These are phyloP conservation scores for Danio albolineatus DNA, from an alignment of 2,797 vertebrate genomes.

Conservation along the genomic window DNA sequence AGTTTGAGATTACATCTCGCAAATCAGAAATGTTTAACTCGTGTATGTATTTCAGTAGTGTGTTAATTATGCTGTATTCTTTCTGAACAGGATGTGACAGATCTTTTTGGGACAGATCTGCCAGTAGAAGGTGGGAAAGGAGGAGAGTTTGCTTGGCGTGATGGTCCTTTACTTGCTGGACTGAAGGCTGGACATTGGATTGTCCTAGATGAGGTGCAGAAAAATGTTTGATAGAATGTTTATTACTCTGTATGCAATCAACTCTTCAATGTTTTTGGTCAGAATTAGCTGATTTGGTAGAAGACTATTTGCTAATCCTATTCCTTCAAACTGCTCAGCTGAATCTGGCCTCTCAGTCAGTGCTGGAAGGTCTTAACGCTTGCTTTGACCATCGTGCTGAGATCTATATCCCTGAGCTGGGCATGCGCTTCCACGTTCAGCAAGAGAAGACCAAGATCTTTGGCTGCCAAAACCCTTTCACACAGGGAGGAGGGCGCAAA, in stretches of 20 bases:
- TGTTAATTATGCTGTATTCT: not conserved
- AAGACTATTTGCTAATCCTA: not conserved
- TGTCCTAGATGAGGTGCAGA: slow-evolving; percentile 90
- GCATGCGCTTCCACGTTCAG: slow-evolving; percentile 93
- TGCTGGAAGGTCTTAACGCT: slow-evolving; percentile 94
- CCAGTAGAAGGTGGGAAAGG: slow-evolving; percentile 98
- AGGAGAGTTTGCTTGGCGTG: slow-evolving; percentile 96
- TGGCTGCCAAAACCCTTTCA: slow-evolving; percentile 96
- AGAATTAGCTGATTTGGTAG: not conserved
- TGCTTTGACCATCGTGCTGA: slow-evolving; percentile 98
- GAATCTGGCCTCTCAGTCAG: slow-evolving; percentile 97
- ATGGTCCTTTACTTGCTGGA: slow-evolving; percentile 92
- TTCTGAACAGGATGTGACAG: slow-evolving; percentile 89
- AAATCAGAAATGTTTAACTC: too few relatives aligned
- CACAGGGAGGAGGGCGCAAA: slow-evolving; percentile 95
- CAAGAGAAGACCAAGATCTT: slow-evolving; percentile 95
- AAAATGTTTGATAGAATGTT: not conserved
- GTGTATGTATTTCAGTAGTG: not conserved
- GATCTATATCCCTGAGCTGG: slow-evolving; percentile 92
- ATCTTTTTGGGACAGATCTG: slow-evolving; percentile 96
- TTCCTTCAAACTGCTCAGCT: slow-evolving; percentile 74
- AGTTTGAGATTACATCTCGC: too few relatives aligned
- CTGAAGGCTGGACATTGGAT: slow-evolving; percentile 96
- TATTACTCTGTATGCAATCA: not conserved
- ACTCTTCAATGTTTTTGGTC: not conserved